Evolutionary conservation across 2,797 vertebrate species (phyloP).

Genomic region (Nasua narica): DNA sequence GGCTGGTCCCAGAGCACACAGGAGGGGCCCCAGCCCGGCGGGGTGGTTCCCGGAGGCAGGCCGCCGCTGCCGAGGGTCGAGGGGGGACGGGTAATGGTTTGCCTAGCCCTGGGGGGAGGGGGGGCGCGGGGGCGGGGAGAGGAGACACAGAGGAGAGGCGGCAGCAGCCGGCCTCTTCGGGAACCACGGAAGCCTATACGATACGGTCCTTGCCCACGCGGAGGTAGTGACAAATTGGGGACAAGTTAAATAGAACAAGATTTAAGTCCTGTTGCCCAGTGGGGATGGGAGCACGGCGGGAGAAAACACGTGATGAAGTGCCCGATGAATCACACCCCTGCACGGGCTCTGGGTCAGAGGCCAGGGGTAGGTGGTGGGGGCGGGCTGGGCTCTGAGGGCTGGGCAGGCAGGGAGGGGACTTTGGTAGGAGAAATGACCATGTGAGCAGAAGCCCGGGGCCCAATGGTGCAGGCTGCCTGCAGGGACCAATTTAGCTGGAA

Average conservation of each 20-base stretch:
- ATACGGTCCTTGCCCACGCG: not conserved
- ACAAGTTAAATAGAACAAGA: constrained; percentile 47
- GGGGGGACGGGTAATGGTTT: accelerated
- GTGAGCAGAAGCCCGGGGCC: not conserved
- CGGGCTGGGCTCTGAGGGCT: not conserved
- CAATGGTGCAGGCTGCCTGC: not conserved
- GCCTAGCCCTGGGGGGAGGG: too few species aligned
- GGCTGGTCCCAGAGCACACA: not conserved
- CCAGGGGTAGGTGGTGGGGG: accelerated
- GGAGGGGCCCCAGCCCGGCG: not conserved
- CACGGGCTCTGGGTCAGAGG: accelerated
- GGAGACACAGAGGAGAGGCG: not conserved
- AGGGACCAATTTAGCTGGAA: not conserved
- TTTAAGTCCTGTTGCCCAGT: constrained; percentile 11
- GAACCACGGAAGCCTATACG: not conserved
- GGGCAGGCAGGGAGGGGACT: not conserved
- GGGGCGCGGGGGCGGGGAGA: not conserved
- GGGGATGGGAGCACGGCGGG: accelerated
- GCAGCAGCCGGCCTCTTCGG: not conserved
- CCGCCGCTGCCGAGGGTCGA: not conserved
- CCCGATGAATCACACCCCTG: not conserved
- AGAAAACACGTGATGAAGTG: not conserved
- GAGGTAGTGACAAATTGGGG: constrained; percentile 36
- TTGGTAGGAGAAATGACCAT: not conserved
- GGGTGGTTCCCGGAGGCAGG: accelerated